These are phyloP conservation scores for Macrostomum cliftonense DNA, from an alignment of 2,888 invertebrate species.

Conservation along the genomic window DNA sequence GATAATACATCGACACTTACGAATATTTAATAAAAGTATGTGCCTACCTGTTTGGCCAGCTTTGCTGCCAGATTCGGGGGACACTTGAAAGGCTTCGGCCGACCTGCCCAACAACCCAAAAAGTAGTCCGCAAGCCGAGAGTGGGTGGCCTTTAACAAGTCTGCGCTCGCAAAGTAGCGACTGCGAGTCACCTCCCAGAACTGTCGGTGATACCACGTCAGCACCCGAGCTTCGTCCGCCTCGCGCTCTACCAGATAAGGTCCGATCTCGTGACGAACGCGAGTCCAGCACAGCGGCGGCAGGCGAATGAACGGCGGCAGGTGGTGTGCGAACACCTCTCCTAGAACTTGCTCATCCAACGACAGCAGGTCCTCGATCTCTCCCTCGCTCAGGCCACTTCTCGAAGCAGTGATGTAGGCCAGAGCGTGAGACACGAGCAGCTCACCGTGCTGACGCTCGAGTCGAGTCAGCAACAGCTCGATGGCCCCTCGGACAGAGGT, in stretches of 20 bases:
- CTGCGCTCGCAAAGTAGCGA: slow-evolving; percentile 11
- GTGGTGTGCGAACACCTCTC: neutral
- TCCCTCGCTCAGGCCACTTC: slow-evolving; percentile 16
- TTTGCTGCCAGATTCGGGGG: too few relatives aligned
- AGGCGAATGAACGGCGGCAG: slow-evolving; percentile 23
- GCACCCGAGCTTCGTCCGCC: slow-evolving; percentile 15
- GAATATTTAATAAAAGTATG: too few relatives aligned
- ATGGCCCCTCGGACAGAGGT: slow-evolving; percentile 8
- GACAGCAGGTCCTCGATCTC: slow-evolving; percentile 19
- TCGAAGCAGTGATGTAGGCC: slow-evolving; percentile 18
- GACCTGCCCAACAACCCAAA: slow-evolving; percentile 11
- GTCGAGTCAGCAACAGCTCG: slow-evolving; percentile 7
- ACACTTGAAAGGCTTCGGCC: too few relatives aligned
- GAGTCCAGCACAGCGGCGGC: slow-evolving; percentile 18
- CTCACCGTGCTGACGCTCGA: slow-evolving; percentile 12
- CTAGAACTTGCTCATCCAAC: slow-evolving; percentile 15
- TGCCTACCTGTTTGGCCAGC: too few relatives aligned
- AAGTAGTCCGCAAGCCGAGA: slow-evolving; percentile 12
- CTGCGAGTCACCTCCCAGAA: slow-evolving; percentile 12
- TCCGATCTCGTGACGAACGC: slow-evolving; percentile 15
- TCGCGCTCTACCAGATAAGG: slow-evolving; percentile 18
- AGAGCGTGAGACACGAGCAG: slow-evolving; percentile 11
- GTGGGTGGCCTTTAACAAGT: slow-evolving; percentile 8
- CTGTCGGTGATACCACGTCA: slow-evolving; percentile 16
- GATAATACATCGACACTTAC: too few relatives aligned